Conservation (phyloP, 2,797 vertebrate genomes). For the Ptychobarbus kaznakovi region DNA sequence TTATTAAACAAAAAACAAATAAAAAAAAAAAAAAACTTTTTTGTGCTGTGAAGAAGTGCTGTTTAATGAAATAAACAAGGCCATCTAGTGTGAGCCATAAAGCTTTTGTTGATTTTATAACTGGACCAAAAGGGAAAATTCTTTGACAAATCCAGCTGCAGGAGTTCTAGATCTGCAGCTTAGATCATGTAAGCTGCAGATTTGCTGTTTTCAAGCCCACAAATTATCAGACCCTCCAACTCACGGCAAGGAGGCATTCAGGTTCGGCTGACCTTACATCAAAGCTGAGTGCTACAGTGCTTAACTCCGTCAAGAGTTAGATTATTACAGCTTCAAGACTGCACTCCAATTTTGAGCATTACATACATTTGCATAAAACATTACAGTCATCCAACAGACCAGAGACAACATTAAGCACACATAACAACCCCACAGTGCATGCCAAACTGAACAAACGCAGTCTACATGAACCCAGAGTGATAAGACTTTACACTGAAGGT, state of each 20-base stretch:
- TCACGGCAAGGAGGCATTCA: slow-evolving; percentile 15
- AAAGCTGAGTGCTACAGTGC: slow-evolving; percentile 1
- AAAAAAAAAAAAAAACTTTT: no score
- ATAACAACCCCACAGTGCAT: not conserved
- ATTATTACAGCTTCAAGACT: slow-evolving; percentile 28
- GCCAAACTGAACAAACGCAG: slow-evolving; percentile 47
- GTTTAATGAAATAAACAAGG: slow-evolving; percentile 17
- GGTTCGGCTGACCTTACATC: slow-evolving; percentile 2
- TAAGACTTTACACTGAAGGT: not conserved
- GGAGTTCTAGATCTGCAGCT: slow-evolving; percentile 23
- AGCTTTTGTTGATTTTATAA: slow-evolving; percentile 21
- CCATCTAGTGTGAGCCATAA: slow-evolving; percentile 7
- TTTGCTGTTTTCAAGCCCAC: slow-evolving; percentile 14
- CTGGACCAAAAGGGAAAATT: slow-evolving; percentile 28
- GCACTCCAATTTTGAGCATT: slow-evolving; percentile 16
- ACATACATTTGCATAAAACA: slow-evolving; percentile 37
- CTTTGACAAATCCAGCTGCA: slow-evolving; percentile 24
- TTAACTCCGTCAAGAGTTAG: not conserved
- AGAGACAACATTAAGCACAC: slow-evolving; percentile 41
- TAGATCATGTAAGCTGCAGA: slow-evolving; percentile 38
- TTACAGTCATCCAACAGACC: slow-evolving; percentile 42
- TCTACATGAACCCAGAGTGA: slow-evolving; percentile 37
- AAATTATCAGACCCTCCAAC: slow-evolving; percentile 8
- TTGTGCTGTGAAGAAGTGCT: not conserved
- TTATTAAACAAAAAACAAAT: no score